Conservation (phyloP, 2,113 vertebrate species). For the Zapornia atra region DNA sequence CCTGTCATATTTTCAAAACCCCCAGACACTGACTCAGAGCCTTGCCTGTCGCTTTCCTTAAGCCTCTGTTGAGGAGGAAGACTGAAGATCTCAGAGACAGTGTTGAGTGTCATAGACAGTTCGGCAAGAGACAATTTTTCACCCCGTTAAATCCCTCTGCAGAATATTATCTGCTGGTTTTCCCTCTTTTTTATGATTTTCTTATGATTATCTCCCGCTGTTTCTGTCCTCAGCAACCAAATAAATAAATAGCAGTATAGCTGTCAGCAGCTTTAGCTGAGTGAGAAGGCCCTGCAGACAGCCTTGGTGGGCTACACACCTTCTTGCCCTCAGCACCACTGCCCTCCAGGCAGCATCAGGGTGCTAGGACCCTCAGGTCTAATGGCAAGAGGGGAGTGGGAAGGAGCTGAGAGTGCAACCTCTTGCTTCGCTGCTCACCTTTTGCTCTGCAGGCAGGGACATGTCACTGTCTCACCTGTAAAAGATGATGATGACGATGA, state of each 20-base stretch:
- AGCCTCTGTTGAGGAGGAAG: slow-evolving; percentile 66
- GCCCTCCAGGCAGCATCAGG: neutral
- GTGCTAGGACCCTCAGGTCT: neutral
- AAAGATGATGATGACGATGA: neutral
- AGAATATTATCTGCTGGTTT: slow-evolving; percentile 66
- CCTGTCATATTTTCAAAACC: slow-evolving; percentile 68
- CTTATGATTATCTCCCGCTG: slow-evolving; percentile 72
- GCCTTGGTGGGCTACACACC: neutral
- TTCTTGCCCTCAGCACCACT: neutral
- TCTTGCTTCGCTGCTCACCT: neutral
- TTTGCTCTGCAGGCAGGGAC: neutral
- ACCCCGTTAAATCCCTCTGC: slow-evolving; percentile 64
- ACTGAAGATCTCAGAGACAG: slow-evolving; percentile 60
- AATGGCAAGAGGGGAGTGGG: neutral
- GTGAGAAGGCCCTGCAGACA: neutral
- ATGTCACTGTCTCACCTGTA: neutral
- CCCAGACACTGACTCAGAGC: slow-evolving; percentile 34
- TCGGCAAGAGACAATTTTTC: slow-evolving; percentile 57
- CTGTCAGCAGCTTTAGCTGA: slow-evolving; percentile 44
- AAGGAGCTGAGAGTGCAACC: neutral
- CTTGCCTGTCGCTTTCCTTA: slow-evolving; percentile 62
- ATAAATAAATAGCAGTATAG: slow-evolving; percentile 63
- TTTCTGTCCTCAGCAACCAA: slow-evolving; percentile 58
- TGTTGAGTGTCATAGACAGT: slow-evolving; percentile 67
- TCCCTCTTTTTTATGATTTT: slow-evolving; percentile 66